These are phyloP conservation scores for Taeniopygia guttata DNA, from an alignment of 2,797 vertebrate species.

Conservation along the genomic window DNA sequence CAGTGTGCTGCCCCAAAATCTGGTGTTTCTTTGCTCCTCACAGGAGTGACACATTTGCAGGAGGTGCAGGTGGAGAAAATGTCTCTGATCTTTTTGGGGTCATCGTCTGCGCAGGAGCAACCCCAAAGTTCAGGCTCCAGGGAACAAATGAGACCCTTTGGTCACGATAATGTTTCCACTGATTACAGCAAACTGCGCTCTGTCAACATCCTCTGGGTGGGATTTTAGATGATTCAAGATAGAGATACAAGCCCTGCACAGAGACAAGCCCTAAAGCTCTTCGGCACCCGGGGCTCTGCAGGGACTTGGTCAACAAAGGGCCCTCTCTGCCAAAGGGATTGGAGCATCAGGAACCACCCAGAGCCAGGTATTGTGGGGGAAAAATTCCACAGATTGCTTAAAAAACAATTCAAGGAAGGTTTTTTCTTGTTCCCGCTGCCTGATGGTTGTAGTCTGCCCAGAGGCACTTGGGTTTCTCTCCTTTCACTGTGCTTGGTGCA, in stretches of 20 bases:
- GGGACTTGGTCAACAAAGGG: not conserved
- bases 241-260: not conserved
- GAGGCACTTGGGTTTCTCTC: not conserved
- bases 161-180: not conserved
- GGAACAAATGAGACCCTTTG: not conserved
- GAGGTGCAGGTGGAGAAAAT: not conserved
- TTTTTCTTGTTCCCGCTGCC: not conserved
- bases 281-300: not conserved
- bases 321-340: not conserved
- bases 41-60: rapidly evolving
- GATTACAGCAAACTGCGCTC: not conserved
- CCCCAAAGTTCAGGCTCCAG: not conserved
- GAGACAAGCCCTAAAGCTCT: not conserved
- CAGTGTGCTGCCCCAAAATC: rapidly evolving
- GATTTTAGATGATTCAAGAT: not conserved
- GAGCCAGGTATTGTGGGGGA: not conserved
- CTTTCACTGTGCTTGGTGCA: not conserved
- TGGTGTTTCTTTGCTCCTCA: not conserved
- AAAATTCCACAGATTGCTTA: not conserved
- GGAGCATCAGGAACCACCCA: not conserved
- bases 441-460: not conserved
- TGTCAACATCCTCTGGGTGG: not conserved
- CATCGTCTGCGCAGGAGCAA: rapidly evolving
- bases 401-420: not conserved
- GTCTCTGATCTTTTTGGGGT: not conserved